phyloP scores from a whole-genome alignment of 2,888 invertebrate species.

The Metacarcinus magister region DNA sequence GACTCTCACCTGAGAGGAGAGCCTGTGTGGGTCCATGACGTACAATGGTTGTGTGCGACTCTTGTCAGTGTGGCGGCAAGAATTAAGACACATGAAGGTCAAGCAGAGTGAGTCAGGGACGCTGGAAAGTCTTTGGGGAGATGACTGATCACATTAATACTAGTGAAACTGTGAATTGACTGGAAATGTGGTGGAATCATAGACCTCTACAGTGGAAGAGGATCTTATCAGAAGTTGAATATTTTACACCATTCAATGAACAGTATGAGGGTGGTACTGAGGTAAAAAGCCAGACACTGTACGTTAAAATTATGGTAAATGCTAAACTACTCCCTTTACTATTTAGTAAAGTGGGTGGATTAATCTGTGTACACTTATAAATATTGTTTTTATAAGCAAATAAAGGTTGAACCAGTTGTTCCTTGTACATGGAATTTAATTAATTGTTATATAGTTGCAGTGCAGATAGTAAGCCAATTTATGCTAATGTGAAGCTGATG shows the following conservation, averaged over 20 bases:
- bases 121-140: conserved; percentile 75
- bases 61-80: conserved; percentile 57
- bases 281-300: conserved; percentile 67
- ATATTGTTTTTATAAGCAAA: conserved; percentile 80
- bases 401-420: conserved; percentile 81
- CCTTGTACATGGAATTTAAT: conserved; percentile 81
- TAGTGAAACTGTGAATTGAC: conserved; percentile 54
- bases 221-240: conserved; percentile 49
- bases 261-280: conserved; percentile 53
- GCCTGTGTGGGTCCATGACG: conserved; percentile 70
- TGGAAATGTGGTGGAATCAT: conserved; percentile 64
- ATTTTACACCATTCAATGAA: conserved; percentile 60
- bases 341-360: conserved; percentile 50
- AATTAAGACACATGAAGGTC: conserved; percentile 56
- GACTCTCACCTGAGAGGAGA: conserved; percentile 73
- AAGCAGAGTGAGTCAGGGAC: conserved; percentile 60
- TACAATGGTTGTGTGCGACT: conserved; percentile 76
- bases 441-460: conserved; percentile 81
- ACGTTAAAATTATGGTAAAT: conserved; percentile 68
- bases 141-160: conserved; percentile 34
- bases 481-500: conserved; percentile 75
- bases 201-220: conserved; percentile 69
- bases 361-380: conserved; percentile 80
- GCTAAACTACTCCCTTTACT: conserved; percentile 68
- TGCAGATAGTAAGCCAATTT: conserved; percentile 79